Percentiles rank a stretch among this genome's conserved stretches.
Evolutionary conservation across 1,140 invertebrate genomes (phyloP).

Genomic region (Grapholita molesta): DNA sequence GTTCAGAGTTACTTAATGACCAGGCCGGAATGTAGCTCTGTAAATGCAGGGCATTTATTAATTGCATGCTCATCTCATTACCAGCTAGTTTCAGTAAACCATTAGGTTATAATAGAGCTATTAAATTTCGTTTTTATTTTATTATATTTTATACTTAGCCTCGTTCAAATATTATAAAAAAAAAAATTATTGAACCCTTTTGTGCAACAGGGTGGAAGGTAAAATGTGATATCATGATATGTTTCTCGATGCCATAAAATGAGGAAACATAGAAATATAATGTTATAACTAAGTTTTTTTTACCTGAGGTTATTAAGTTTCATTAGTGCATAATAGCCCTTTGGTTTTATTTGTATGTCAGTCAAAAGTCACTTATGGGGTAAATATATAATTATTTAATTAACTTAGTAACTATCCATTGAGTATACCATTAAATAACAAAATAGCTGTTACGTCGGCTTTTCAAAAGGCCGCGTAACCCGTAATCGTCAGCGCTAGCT

Average conservation of each 20-base stretch:
- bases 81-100: not conserved
- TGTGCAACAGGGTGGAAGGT: no score
- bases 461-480: not conserved
- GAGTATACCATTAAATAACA: not conserved
- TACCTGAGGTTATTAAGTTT: no score
- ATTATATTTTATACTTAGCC: no score
- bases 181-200: no score
- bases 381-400: not conserved
- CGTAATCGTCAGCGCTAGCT: not conserved
- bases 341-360: no score
- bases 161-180: not conserved
- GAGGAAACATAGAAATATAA: no score
- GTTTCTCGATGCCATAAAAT: no score
- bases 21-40: not conserved
- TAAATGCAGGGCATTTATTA: constrained; percentile 16
- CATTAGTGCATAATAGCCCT: no score
- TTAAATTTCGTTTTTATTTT: no score
- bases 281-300: no score
- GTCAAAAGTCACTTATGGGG: no score
- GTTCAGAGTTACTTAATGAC: not conserved
- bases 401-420: not conserved
- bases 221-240: no score
- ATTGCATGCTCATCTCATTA: constrained; percentile 13
- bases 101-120: not conserved
- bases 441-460: not conserved